Base-by-base conservation (phyloP, 1,140 invertebrate genomes). In the Subanguina moxae region DNA sequence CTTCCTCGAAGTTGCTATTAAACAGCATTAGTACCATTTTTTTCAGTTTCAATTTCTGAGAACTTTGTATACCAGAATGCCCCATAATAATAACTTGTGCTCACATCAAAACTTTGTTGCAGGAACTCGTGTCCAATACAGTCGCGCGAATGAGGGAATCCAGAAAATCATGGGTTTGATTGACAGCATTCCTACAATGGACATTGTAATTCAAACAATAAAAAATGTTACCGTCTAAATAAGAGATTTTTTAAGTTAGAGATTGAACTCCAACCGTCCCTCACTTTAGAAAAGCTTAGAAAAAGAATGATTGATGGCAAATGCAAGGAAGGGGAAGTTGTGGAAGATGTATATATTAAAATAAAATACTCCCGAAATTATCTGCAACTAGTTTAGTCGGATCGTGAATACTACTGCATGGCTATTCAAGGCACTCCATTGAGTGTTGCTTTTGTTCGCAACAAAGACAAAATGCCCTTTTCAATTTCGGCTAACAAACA, bases 61-160 rank as follows among this genome's bases (percentile, higher is more conserved):
- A n/a, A n/a, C n/a, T n/a, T n/a, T n/a, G n/a, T n/a, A n/a, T n/a
- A n/a, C n/a, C n/a, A n/a, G n/a, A n/a, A n/a, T n/a, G n/a, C n/a
- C n/a, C n/a, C n/a, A n/a, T n/a, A n/a, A n/a, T n/a, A n/a, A n/a
- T n/a, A n/a, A n/a, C n/a, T n/a, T n/a, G n/a, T n/a, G n/a, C n/a
- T n/a, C n/a, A n/a, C n/a, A n/a, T 38, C 32, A 38, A 38, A 38
- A 3, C 3, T 25, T 3, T 52, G 23, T 19, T 52, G 3, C 17
- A 52, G 78, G 74, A 19, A 77, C 68, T n/a, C 67, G 81, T 57
- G 76, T 82, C 15, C 80, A 76, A 23, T 82, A 73, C 63, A 71
- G 77, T 30, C 61, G 43, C 23, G 65, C 76, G 21, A 78, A 82
- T 71, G 78, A 82, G 57, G 17, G 72, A 25, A 75, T 82, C 28